phyloP scores from a whole-genome alignment of 1,140 invertebrate genomes.

The Drosophila santomea region DNA sequence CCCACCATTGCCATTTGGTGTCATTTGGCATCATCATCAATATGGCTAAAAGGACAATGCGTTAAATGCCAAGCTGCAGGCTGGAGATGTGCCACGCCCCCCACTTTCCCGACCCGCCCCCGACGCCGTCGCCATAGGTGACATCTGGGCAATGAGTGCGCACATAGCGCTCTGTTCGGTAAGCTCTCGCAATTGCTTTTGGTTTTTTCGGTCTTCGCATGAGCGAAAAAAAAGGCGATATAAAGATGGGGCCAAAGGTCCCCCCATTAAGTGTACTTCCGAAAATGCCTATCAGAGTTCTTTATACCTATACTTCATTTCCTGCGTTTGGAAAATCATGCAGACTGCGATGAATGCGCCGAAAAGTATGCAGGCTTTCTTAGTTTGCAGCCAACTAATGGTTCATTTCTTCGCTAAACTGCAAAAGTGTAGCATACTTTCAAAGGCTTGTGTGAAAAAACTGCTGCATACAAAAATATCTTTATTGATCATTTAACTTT shows the following conservation, averaged over 20 bases:
- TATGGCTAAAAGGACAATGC: constrained; percentile 83
- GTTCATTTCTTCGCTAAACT: not conserved
- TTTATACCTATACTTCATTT: not conserved
- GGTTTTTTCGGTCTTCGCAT: constrained; percentile 28
- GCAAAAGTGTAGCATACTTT: not conserved
- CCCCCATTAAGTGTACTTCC: constrained; percentile 24
- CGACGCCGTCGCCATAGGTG: constrained; percentile 33
- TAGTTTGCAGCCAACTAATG: not conserved
- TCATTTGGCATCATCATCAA: constrained; percentile 83
- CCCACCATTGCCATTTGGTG: constrained; percentile 72
- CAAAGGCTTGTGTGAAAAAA: not conserved
- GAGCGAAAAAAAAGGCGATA: not conserved
- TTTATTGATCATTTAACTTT: too few relatives aligned
- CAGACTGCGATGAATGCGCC: not conserved
- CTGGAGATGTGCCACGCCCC: constrained; percentile 29
- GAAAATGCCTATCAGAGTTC: constrained; percentile 10
- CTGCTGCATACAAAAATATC: too few relatives aligned
- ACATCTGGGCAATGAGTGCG: constrained; percentile 69
- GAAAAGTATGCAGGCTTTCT: not conserved
- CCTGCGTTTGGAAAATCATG: not conserved
- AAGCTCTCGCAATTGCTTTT: constrained; percentile 67
- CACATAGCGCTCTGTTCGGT: constrained; percentile 59
- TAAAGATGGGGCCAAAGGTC: constrained; percentile 1
- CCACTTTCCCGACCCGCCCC: not conserved
- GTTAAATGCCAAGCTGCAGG: constrained; percentile 69